These are phyloP conservation scores for Plagodis pulveraria DNA, from an alignment of 2,888 invertebrate species.

Conservation along the genomic window DNA sequence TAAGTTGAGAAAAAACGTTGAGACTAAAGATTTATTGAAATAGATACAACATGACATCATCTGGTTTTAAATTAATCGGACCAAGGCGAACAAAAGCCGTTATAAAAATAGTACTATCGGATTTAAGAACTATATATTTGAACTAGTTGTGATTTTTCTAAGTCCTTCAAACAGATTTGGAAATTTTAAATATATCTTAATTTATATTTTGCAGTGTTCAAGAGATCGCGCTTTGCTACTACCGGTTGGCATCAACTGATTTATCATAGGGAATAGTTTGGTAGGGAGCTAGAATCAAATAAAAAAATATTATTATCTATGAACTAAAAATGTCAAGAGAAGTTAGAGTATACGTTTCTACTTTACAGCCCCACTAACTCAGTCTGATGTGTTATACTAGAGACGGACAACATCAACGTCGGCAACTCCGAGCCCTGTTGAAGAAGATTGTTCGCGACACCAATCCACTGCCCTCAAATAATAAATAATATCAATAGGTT, in stretches of 20 bases:
- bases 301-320: not conserved
- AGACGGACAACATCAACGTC: conserved; percentile 17
- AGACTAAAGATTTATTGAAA: too few relatives aligned
- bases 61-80: too few relatives aligned
- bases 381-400: conserved; percentile 71
- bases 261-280: conserved; percentile 19
- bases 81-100: too few relatives aligned
- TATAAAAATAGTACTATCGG: too few relatives aligned
- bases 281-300: conserved; percentile 9
- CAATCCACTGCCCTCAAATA: conserved; percentile 2
- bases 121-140: too few relatives aligned
- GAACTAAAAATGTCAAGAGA: not conserved
- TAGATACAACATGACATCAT: too few relatives aligned
- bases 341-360: conserved; percentile 28
- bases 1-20: not conserved
- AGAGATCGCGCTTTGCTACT: conserved; percentile 26
- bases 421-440: conserved; percentile 17
- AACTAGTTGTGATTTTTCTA: not conserved
- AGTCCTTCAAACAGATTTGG: too few relatives aligned
- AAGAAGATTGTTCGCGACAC: conserved; percentile 7
- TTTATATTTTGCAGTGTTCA: conserved; percentile 31
- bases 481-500: not conserved
- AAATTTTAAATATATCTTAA: conserved; percentile 1
- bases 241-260: conserved; percentile 28
- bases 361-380: conserved; percentile 65